phyloP scores from a whole-genome alignment of 2,113 vertebrate species.

The Clarias magur region DNA sequence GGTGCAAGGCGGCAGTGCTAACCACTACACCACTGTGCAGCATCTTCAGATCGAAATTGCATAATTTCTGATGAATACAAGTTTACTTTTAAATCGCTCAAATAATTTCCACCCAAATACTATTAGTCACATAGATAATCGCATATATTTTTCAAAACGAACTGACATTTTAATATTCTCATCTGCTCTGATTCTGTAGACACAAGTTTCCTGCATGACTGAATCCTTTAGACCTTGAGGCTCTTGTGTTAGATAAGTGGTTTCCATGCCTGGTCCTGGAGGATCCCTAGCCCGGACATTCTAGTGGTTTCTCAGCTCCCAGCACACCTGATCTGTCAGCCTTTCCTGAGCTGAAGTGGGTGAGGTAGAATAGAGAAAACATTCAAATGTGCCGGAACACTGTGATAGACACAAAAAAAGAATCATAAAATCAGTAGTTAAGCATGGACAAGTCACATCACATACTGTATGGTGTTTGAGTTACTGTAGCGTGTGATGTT shows the following conservation, averaged over 20 bases:
- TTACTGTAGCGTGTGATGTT: background rate
- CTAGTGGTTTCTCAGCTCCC: too few species aligned
- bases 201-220: background rate
- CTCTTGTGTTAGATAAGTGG: background rate
- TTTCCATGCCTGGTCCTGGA: too few species aligned
- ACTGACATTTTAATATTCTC: background rate
- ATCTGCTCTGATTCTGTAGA: background rate
- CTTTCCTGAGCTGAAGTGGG: too few species aligned
- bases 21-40: too few species aligned
- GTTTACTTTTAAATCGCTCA: background rate
- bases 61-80: background rate
- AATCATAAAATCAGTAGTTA: background rate
- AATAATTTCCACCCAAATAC: too few species aligned
- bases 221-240: background rate
- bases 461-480: background rate
- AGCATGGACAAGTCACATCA: constrained; percentile 6
- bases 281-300: too few species aligned
- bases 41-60: background rate
- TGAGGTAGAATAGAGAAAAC: too few species aligned
- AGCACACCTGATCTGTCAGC: too few species aligned
- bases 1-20: too few species aligned
- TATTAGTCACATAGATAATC: background rate
- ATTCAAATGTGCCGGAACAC: too few species aligned
- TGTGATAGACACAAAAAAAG: background rate
- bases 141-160: background rate